Evolutionary conservation across 2,888 invertebrate species (phyloP).

Genomic region (Drosophila neoperkinsi): DNA sequence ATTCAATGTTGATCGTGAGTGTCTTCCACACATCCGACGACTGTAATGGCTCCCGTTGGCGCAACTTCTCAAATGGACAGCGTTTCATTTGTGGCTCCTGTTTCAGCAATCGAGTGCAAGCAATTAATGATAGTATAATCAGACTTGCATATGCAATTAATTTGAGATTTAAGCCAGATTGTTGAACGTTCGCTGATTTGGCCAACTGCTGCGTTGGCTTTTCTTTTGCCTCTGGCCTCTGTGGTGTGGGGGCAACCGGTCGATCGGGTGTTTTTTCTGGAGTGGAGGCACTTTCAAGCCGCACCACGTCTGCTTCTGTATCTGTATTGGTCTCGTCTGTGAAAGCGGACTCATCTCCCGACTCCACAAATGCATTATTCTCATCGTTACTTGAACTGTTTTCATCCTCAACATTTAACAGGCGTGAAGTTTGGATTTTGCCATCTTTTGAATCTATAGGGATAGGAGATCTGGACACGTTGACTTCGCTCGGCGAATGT

Average conservation of each 20-base stretch:
- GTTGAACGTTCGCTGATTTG: neutral
- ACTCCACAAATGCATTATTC: constrained; percentile 16
- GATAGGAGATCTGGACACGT: constrained; percentile 23
- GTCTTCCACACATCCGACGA: constrained; percentile 60
- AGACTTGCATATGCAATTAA: neutral
- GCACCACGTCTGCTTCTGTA: neutral
- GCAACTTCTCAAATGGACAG: constrained; percentile 66
- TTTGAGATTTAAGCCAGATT: neutral
- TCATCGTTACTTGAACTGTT: neutral
- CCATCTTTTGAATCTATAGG: neutral
- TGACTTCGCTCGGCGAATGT: constrained; percentile 6
- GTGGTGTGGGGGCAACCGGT: neutral
- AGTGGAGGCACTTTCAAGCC: neutral
- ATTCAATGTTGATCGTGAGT: constrained; percentile 67
- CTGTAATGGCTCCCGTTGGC: constrained; percentile 56
- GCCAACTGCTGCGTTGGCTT: too few species aligned
- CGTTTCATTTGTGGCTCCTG: constrained; percentile 20
- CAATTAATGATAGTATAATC: constrained; percentile 12
- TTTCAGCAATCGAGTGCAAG: neutral
- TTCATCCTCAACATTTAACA: neutral
- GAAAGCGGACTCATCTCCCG: neutral
- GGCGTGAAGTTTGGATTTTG: neutral
- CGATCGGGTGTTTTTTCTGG: neutral
- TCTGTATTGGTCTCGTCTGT: neutral
- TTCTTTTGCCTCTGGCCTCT: neutral